Evolutionary conservation across 2,797 vertebrate genomes (phyloP).

Genomic region (Tenualosa thibaudeaui): DNA sequence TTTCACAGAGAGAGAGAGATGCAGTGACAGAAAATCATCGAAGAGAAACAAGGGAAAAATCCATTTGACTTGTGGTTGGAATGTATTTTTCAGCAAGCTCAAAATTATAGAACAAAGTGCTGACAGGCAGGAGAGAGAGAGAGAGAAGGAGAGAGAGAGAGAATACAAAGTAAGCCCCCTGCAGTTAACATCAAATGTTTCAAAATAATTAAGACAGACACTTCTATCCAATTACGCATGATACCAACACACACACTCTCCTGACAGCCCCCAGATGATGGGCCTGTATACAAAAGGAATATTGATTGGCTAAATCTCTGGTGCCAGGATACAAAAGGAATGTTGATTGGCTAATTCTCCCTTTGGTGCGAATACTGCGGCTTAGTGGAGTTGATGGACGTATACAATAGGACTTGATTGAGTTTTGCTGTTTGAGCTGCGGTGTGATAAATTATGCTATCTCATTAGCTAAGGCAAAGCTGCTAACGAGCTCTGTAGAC

Average conservation of each 20-base stretch:
- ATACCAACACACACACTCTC: not conserved
- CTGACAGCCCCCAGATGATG: not conserved
- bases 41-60: not conserved
- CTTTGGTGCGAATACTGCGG: not conserved
- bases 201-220: not conserved
- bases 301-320: conserved; percentile 11
- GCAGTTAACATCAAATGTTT: conserved; percentile 9
- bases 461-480: not conserved
- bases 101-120: not conserved
- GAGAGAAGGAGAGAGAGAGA: conserved; percentile 26
- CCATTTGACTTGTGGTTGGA: not conserved
- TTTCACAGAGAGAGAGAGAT: not conserved
- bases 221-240: not conserved
- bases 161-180: conserved; percentile 29
- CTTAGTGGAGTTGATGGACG: not conserved
- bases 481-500: not conserved
- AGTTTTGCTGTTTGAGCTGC: not conserved
- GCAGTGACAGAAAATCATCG: not conserved
- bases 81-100: not conserved
- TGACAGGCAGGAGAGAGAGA: not conserved
- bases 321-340: not conserved
- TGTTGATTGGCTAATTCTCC: conserved; percentile 3
- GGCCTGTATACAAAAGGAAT: not conserved
- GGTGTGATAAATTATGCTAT: not conserved
- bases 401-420: not conserved